Evolutionary conservation across 2,888 invertebrate genomes (phyloP).

Genomic region (Crossocerus cetratus): DNA sequence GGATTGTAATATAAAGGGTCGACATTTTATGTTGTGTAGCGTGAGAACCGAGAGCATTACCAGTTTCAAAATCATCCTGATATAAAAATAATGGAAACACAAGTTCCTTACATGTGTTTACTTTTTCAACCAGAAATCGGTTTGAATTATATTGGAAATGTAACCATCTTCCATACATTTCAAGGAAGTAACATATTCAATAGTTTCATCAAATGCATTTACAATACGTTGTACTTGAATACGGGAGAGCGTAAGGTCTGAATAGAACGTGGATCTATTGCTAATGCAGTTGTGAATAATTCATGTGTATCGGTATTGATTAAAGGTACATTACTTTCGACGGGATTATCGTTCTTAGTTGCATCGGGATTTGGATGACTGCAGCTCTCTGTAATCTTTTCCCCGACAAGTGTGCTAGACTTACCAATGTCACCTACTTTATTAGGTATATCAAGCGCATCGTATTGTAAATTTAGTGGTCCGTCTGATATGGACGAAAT

Average conservation of each 20-base stretch:
- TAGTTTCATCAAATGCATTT: background rate
- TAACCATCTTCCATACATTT: background rate
- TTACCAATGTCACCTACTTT: background rate
- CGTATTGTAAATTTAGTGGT: background rate
- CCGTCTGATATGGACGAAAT: background rate
- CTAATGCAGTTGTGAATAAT: background rate
- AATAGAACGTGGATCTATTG: background rate
- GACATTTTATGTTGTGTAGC: constrained; percentile 1
- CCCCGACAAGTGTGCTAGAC: background rate
- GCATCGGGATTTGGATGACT: background rate
- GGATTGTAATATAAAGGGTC: background rate
- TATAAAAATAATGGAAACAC: constrained; percentile 3
- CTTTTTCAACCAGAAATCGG: background rate
- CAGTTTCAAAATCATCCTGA: background rate
- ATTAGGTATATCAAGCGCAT: background rate
- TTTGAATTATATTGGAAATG: no score
- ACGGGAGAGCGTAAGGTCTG: background rate
- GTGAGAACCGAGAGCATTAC: background rate
- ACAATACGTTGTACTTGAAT: background rate
- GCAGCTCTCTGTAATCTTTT: background rate
- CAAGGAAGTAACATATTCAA: background rate
- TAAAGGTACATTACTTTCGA: background rate
- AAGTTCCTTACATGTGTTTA: background rate
- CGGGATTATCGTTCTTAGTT: background rate
- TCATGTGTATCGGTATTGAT: background rate